Conservation (phyloP, 2,888 invertebrate species). For the Arrhopalites spinosus region DNA sequence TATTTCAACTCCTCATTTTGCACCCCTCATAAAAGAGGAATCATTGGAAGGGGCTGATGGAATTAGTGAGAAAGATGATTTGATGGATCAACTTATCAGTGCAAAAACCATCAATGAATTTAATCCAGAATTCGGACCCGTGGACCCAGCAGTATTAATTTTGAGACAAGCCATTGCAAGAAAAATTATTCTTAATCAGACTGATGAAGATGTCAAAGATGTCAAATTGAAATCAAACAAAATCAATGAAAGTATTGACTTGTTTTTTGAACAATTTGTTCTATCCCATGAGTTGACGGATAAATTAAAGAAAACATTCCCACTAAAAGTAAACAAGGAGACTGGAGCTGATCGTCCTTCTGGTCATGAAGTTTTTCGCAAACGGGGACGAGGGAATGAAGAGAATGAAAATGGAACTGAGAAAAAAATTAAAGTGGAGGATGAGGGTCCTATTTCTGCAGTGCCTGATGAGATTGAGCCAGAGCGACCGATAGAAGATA, state of each 20-base stretch:
- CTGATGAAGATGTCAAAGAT: background rate
- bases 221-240: background rate
- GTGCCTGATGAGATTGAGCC: constrained; percentile 33
- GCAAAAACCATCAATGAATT: constrained; percentile 34
- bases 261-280: constrained; percentile 39
- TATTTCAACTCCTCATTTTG: constrained; percentile 48
- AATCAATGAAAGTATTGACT: constrained; percentile 39
- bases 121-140: constrained; percentile 44
- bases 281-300: constrained; percentile 11
- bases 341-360: constrained; percentile 44
- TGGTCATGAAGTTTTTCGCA: constrained; percentile 49
- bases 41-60: constrained; percentile 14
- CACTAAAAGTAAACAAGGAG: constrained; percentile 38
- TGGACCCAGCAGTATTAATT: constrained; percentile 41
- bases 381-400: constrained; percentile 35
- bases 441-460: background rate
- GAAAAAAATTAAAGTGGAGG: constrained; percentile 46
- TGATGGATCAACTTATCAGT: constrained; percentile 50
- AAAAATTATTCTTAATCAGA: constrained; percentile 28
- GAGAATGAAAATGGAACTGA: constrained; percentile 18
- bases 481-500: background rate
- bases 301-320: constrained; percentile 40
- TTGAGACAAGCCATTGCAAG: constrained; percentile 36
- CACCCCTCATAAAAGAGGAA: constrained; percentile 41
- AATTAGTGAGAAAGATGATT: constrained; percentile 41